Evolutionary conservation across 2,888 invertebrate species (phyloP).

Genomic region (Globia sparganii): DNA sequence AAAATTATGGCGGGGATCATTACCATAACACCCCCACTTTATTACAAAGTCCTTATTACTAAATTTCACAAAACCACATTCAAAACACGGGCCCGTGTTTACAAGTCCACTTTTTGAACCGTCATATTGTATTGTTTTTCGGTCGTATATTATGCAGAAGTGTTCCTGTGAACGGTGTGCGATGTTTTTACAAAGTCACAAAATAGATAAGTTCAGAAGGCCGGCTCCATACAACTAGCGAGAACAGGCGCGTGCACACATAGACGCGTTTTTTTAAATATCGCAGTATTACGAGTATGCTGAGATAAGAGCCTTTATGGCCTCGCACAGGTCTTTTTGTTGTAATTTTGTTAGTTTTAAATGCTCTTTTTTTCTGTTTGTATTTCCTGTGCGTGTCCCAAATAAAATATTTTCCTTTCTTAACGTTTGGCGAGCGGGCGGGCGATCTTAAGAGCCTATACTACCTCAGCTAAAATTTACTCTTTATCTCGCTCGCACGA

Average conservation of each 20-base stretch:
- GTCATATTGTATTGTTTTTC: conserved; percentile 67
- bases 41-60: conserved; percentile 55
- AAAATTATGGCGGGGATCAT: conserved; percentile 52
- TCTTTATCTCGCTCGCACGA: too few species aligned
- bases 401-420: too few species aligned
- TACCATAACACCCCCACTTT: conserved; percentile 60
- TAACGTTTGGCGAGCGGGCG: too few species aligned
- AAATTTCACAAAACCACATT: conserved; percentile 59
- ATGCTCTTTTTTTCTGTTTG: too few species aligned
- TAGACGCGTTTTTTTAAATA: neutral
- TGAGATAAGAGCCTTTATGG: too few species aligned
- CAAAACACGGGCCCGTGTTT: conserved; percentile 55
- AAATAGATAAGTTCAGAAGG: conserved; percentile 6
- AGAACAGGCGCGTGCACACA: neutral
- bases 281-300: too few species aligned
- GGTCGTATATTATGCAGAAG: conserved; percentile 65
- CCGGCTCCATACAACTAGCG: neutral
- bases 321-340: too few species aligned
- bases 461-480: too few species aligned
- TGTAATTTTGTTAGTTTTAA: too few species aligned
- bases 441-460: neutral
- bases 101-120: conserved; percentile 63
- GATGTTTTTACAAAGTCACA: conserved; percentile 52
- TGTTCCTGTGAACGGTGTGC: conserved; percentile 62
- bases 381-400: too few species aligned